Evolutionary conservation across 2,888 invertebrate genomes (phyloP), one percentile per base, ranked within the genome.

Genomic region (Campoplex capitator): DNA sequence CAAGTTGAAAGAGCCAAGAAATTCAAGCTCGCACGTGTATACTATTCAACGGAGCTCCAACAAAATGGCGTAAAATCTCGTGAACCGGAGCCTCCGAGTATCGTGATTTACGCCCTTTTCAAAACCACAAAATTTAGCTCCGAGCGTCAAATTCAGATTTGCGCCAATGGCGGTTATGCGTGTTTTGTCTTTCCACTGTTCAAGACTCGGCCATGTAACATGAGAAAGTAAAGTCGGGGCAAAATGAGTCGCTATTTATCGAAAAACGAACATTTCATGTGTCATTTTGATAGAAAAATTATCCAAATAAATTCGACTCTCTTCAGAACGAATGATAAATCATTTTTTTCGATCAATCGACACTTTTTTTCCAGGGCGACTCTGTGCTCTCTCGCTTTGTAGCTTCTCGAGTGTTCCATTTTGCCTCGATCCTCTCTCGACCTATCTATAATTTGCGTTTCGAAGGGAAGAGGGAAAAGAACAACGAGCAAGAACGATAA

Each of bases 401-500:
- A 0, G 7, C 4, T 51, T n/a, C 18, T 3, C 18, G 51, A 51
- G n/a, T n/a, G 51, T 51, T 51, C 51, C 51, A 51, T 51, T 51
- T 51, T 18, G n/a, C 18, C 51, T 18, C 6, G 7, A 51, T n/a
- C 38, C n/a, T 35, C 7, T 9, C 7, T 9, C 45, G 62, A 75
- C 16, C 2, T 71, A 16, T 23, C 3, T 51, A 35, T 62, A 77
- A 77, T 77, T 23, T 48, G 48, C 65, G 51, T 62, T 28, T 16
- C 18, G 23, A n/a, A 13, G n/a, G 28, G 32, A 18, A 35, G 48
- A 23, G 45, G 16, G 8, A n/a, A 56, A 13, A 76, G 73, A 73
- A 73, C 54, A 74, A 28, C 42, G 56, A 56, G 73, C 54, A 56
- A 68, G 71, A 76, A 76, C 42, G 77, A 62, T 79, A 84, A 75